phyloP scores from a whole-genome alignment of 2,113 vertebrate genomes.

The Notarius lentiginosus region DNA sequence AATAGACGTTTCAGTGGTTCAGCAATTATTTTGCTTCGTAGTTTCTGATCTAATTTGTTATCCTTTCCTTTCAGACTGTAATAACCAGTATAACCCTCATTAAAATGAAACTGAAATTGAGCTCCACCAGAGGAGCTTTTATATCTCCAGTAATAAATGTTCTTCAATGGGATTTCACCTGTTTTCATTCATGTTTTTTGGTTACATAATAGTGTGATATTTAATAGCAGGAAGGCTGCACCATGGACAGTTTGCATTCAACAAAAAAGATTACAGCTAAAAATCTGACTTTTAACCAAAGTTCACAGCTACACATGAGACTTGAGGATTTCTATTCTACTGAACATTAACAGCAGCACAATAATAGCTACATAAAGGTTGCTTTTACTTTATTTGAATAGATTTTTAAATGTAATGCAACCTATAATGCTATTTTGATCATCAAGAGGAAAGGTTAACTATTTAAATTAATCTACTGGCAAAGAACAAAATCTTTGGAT shows the following conservation, averaged over 20 bases:
- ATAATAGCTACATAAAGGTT: too few relatives aligned
- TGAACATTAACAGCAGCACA: background rate
- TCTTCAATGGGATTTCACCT: background rate
- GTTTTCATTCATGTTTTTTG: background rate
- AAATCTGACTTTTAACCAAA: background rate
- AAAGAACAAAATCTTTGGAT: background rate
- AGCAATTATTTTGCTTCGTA: background rate
- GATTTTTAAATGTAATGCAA: background rate
- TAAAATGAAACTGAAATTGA: background rate
- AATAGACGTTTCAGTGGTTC: background rate
- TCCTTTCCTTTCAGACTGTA: background rate
- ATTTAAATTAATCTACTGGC: background rate
- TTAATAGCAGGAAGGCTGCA: background rate
- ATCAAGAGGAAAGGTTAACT: background rate
- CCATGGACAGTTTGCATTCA: background rate
- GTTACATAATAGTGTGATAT: background rate
- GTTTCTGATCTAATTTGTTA: background rate
- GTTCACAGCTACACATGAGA: background rate
- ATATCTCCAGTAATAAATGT: background rate
- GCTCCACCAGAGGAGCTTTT: too few relatives aligned
- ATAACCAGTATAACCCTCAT: background rate
- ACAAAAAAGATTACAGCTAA: background rate
- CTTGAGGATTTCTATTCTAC: background rate
- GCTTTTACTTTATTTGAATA: background rate
- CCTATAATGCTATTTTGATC: background rate